These are phyloP conservation scores for Onchidella celtica DNA, from an alignment of 2,888 invertebrate genomes.

Conservation along the genomic window DNA sequence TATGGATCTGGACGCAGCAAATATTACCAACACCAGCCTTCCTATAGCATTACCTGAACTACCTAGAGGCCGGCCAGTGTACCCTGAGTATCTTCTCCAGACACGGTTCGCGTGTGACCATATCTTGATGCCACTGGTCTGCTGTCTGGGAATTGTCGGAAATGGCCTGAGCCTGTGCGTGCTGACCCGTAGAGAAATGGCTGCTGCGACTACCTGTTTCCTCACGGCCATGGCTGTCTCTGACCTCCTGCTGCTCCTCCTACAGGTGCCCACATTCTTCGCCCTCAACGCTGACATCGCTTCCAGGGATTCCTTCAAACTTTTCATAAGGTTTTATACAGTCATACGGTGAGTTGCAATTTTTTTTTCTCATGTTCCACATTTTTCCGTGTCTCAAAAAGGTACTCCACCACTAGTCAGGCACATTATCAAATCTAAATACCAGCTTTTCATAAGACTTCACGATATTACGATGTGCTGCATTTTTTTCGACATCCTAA, in stretches of 20 bases:
- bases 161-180: constrained; percentile 59
- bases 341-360: constrained; percentile 56
- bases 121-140: constrained; percentile 55
- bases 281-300: constrained; percentile 47
- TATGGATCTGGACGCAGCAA: background rate
- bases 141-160: constrained; percentile 57
- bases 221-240: constrained; percentile 60
- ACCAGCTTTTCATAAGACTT: no score
- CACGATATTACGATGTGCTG: no score
- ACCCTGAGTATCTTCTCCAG: constrained; percentile 47
- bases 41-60: background rate
- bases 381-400: background rate
- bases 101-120: constrained; percentile 50
- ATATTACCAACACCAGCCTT: constrained; percentile 12
- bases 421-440: no score
- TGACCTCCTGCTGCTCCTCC: constrained; percentile 56
- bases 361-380: background rate
- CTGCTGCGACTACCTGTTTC: constrained; percentile 58
- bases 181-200: constrained; percentile 58
- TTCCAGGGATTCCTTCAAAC: constrained; percentile 44
- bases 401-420: no score
- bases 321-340: constrained; percentile 54
- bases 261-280: constrained; percentile 56
- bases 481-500: no score
- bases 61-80: constrained; percentile 9